phyloP scores from a whole-genome alignment of 35 echinoderm and acorn worm species.

The Stichopus chloronotus region DNA sequence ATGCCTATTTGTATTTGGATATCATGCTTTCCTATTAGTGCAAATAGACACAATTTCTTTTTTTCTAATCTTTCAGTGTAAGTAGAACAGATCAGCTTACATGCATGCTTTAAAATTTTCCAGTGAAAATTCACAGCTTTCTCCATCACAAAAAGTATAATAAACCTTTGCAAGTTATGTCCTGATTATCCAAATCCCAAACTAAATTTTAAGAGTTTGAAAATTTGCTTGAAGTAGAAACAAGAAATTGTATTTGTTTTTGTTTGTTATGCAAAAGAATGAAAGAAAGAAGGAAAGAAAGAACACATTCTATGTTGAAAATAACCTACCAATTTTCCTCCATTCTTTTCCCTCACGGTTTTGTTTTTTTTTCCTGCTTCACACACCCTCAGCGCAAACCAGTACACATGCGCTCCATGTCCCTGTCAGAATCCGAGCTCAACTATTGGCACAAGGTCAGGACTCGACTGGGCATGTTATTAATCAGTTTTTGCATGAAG shows the following conservation, averaged over 20 bases:
- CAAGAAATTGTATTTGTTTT: too few relatives aligned
- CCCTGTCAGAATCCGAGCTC: conserved; percentile 94
- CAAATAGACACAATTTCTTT: too few relatives aligned
- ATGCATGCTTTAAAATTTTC: conserved; percentile 1
- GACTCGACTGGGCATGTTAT: conserved; percentile 35
- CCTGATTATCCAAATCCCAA: too few relatives aligned
- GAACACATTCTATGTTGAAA: neutral
- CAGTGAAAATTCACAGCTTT: conserved; percentile 2
- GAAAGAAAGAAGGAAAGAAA: neutral
- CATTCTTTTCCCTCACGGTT: conserved; percentile 45
- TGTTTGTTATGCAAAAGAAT: neutral
- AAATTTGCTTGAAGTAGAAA: too few relatives aligned
- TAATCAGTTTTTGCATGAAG: conserved; percentile 13
- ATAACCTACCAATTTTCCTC: conserved; percentile 23
- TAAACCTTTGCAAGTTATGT: too few relatives aligned
- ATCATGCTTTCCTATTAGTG: neutral
- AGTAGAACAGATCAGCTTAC: neutral
- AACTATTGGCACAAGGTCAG: conserved; percentile 92
- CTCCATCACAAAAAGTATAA: neutral
- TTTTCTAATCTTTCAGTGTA: too few relatives aligned
- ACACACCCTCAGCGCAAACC: conserved; percentile 62
- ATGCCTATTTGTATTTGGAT: neutral
- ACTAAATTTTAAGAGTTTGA: too few relatives aligned
- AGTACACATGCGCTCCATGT: conserved; percentile 91
- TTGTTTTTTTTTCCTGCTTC: conserved; percentile 22